phyloP scores from a whole-genome alignment of 35 echinoderm and acorn worm species.

The Apostichopus californicus region DNA sequence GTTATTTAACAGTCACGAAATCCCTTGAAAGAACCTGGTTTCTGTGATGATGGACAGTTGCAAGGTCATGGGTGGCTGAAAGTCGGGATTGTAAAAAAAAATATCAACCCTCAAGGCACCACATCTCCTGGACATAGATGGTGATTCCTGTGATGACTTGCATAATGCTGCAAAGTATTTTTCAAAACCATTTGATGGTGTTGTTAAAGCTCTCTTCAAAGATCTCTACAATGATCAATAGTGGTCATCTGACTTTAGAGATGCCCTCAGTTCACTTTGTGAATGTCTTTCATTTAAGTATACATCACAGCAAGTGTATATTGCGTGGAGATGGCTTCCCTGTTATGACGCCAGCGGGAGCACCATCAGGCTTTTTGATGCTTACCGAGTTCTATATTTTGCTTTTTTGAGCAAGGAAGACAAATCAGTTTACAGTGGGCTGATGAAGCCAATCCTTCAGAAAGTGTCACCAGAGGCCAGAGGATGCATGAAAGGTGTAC shows the following conservation, averaged over 20 bases:
- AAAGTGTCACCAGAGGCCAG: no score
- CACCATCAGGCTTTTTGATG: no score
- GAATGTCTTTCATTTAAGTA: no score
- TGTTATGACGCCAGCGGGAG: no score
- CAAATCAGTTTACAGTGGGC: no score
- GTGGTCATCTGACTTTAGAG: constrained; percentile 48
- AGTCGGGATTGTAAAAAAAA: constrained; percentile 51
- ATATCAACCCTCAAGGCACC: constrained; percentile 7
- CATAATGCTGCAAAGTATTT: constrained; percentile 68
- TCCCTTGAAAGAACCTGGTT: constrained; percentile 60
- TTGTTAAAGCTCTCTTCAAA: constrained; percentile 31
- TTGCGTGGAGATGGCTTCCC: no score
- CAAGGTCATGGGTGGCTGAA: constrained; percentile 68
- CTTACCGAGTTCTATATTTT: no score
- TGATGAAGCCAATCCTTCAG: no score
- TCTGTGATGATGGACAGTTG: constrained; percentile 62
- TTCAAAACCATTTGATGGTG: constrained; percentile 37
- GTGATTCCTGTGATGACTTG: constrained; percentile 68
- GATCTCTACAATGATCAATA: constrained; percentile 47
- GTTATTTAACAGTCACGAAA: constrained; percentile 16
- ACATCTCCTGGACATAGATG: constrained; percentile 74
- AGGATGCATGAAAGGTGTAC: no score
- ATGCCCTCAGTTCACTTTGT: neutral
- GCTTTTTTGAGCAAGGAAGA: no score
- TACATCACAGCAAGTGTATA: no score